Evolutionary conservation across 2,113 vertebrate species (phyloP).

Genomic region (Puma concolor): DNA sequence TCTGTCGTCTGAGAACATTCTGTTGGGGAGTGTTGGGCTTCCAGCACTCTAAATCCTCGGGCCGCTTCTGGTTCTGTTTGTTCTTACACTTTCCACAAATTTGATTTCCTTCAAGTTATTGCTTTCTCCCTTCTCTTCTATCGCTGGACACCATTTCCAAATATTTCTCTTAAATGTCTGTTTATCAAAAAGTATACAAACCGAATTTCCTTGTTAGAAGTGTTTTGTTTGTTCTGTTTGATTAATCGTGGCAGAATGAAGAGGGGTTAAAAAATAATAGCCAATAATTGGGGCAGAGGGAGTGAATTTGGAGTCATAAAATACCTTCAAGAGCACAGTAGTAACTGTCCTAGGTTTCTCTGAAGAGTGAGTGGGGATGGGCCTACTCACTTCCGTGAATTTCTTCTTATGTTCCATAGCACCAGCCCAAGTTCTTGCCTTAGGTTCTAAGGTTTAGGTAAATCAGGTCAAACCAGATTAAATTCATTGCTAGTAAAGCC

Average conservation of each 20-base stretch:
- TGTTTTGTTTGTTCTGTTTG: neutral
- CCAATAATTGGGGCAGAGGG: neutral
- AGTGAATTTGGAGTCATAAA: neutral
- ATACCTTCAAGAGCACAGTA: neutral
- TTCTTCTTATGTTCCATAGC: neutral
- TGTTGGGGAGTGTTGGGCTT: neutral
- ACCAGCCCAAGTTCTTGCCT: neutral
- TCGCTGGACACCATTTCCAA: neutral
- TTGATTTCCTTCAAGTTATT: conserved; percentile 30
- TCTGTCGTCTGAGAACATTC: neutral
- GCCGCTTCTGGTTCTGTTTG: neutral
- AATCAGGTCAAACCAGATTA: neutral
- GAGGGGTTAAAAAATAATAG: neutral
- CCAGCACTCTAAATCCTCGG: neutral
- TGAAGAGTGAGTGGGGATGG: neutral
- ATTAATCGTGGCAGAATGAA: neutral
- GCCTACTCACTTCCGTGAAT: neutral
- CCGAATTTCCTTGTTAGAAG: neutral
- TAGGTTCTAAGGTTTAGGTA: neutral
- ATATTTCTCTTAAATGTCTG: conserved; percentile 33
- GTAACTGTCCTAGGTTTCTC: neutral
- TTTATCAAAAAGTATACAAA: conserved; percentile 18
- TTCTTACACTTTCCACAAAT: neutral
- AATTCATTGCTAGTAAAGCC: neutral
- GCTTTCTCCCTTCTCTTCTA: neutral